Percentiles rank a stretch among this genome's conserved stretches.
Conservation (phyloP, 1,140 invertebrate species). For the Orchesella cincta region DNA sequence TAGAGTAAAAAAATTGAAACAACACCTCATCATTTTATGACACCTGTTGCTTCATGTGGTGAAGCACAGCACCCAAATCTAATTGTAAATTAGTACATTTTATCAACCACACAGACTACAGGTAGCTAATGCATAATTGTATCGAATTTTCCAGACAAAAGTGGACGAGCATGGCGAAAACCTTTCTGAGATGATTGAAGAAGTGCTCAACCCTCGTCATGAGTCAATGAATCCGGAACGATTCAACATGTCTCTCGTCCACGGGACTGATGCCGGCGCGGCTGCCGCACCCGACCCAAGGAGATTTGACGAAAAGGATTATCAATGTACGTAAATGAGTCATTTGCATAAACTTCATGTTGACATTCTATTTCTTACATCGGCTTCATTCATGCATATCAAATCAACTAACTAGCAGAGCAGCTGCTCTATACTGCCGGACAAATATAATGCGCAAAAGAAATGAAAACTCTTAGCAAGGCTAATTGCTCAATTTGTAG, state of each 20-base stretch:
- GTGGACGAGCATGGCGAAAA: neutral
- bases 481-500: too few relatives aligned
- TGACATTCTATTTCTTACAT: too few relatives aligned
- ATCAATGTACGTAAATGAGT: constrained; percentile 43
- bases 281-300: constrained; percentile 3
- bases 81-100: constrained; percentile 6
- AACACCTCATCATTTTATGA: too few relatives aligned
- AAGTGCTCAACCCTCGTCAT: neutral
- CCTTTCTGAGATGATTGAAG: constrained; percentile 30
- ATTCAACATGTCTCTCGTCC: constrained; percentile 32
- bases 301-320: constrained; percentile 46
- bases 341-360: too few relatives aligned
- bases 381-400: too few relatives aligned
- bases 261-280: constrained; percentile 20
- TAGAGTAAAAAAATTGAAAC: too few relatives aligned
- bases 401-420: too few relatives aligned
- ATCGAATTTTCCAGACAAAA: neutral
- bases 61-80: too few relatives aligned
- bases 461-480: too few relatives aligned
- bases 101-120: neutral
- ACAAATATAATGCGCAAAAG: too few relatives aligned
- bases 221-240: constrained; percentile 17
- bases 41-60: too few relatives aligned
- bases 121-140: neutral
- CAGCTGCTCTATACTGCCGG: too few relatives aligned